Percentiles rank a stretch among this genome's conserved stretches.
These are phyloP conservation scores for Sinocyclocheilus grahami DNA, from an alignment of 2,113 vertebrate species.

Conservation along the genomic window DNA sequence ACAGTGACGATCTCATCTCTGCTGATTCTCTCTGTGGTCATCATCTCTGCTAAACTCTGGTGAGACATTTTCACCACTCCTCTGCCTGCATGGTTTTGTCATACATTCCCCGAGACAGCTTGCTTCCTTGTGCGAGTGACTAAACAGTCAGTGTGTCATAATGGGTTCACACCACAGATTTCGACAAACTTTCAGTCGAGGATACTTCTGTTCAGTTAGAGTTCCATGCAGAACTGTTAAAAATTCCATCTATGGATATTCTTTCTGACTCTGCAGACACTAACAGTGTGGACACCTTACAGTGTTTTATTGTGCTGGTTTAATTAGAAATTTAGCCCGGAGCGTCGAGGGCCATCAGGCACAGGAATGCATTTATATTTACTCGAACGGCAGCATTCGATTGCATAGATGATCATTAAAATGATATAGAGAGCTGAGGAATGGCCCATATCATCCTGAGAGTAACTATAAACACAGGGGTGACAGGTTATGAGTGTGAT, in stretches of 20 bases:
- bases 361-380: slow-evolving; percentile 26
- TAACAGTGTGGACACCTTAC: background rate
- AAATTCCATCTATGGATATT: slow-evolving; percentile 26
- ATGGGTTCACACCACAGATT: slow-evolving; percentile 47
- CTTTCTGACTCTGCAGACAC: slow-evolving; percentile 23
- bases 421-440: slow-evolving; percentile 30
- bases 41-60: slow-evolving; percentile 82
- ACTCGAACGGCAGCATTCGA: slow-evolving; percentile 7
- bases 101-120: slow-evolving; percentile 9
- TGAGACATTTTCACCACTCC: slow-evolving; percentile 64
- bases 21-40: slow-evolving; percentile 76
- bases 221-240: slow-evolving; percentile 8
- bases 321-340: slow-evolving; percentile 40
- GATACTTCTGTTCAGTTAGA: slow-evolving; percentile 17
- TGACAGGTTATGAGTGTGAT: slow-evolving; percentile 35
- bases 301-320: slow-evolving; percentile 42
- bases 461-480: slow-evolving; percentile 23
- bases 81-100: slow-evolving; percentile 15
- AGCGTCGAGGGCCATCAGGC: slow-evolving; percentile 1
- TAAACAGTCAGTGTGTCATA: slow-evolving; percentile 52
- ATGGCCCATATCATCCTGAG: slow-evolving; percentile 26
- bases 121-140: background rate
- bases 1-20: slow-evolving; percentile 81
- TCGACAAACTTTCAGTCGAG: slow-evolving; percentile 7
- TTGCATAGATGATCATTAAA: slow-evolving; percentile 32